Base-by-base conservation (phyloP, 37 sponge, comb jelly and placozoan species). In the Halisarca cf. caerulea region DNA sequence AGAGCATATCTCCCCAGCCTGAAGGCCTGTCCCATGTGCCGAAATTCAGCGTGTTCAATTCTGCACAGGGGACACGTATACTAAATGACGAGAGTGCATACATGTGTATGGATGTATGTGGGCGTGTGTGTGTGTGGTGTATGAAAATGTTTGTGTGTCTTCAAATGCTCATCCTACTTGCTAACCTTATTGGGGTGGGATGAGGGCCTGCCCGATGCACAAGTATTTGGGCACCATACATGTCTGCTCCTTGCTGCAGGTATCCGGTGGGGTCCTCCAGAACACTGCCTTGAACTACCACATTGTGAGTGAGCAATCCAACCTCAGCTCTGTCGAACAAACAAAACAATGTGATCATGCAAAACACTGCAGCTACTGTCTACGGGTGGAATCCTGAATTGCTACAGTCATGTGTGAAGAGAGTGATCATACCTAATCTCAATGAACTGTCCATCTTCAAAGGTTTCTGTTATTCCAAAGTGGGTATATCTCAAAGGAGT, bases 1-100 rank as follows among this genome's bases (percentile, higher is more conserved):
- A 96, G 84, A 33, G 96, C 85, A 41, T 96, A 96, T 0, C 96
- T 88, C n/a, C 96, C 96, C 27, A 96, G 93, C 38, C 96, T 85
- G 81, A 96, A 96, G 27, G 96, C 96, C 54, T 96, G 96, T 2
- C 96, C 96, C 40, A 68, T 77, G 62, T 82, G 68, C 0, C 94
- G 86, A 2, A 93, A 80, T 47, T 96, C 96, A 1, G 90, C 82
- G 58, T 93, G 88, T 21, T 90, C 91, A 73, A 96, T 88, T 40
- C 96, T 89, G 59, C 43, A 15, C 11, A 44, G 11, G 6, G 51
- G 51, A n/a, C n/a, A n/a, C n/a, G n/a, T n/a, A n/a, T n/a, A n/a
- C n/a, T n/a, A n/a, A n/a, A n/a, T n/a, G n/a, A n/a, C n/a, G n/a
- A n/a, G n/a, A n/a, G n/a, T n/a, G n/a, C n/a, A 55, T 17, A 55